A percentile compares a stretch with the other conserved stretches of the same genome.
These are phyloP conservation scores for Zeus faber DNA, from an alignment of 2,113 vertebrate species.

Conservation along the genomic window DNA sequence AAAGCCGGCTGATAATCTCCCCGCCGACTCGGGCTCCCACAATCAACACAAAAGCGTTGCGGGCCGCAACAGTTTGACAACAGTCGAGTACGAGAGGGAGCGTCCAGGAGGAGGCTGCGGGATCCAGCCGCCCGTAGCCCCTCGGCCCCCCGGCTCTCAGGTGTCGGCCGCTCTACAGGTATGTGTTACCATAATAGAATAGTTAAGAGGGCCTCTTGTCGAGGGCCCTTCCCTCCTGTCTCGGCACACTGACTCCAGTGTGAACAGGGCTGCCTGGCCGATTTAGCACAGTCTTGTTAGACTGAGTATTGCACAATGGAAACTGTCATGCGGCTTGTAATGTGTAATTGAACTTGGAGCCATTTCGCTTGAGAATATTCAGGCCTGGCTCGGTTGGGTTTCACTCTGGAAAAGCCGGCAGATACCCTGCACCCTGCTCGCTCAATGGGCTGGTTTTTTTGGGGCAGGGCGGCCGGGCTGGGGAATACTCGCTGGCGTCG, in stretches of 20 bases:
- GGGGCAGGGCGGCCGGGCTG: slow-evolving; percentile 10
- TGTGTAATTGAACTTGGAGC: slow-evolving; percentile 70
- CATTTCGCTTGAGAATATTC: slow-evolving; percentile 66
- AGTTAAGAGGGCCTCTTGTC: slow-evolving; percentile 75
- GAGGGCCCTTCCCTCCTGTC: slow-evolving; percentile 64
- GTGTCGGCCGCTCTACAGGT: slow-evolving; percentile 71
- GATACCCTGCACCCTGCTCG: slow-evolving; percentile 42
- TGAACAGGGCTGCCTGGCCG: slow-evolving; percentile 59
- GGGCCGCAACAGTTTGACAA: slow-evolving; percentile 69
- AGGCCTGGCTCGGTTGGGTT: slow-evolving; percentile 62
- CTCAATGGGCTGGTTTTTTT: slow-evolving; percentile 30
- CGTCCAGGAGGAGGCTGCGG: slow-evolving; percentile 33
- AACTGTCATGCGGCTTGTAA: slow-evolving; percentile 70
- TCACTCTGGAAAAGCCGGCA: slow-evolving; percentile 53
- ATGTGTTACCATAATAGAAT: slow-evolving; percentile 70
- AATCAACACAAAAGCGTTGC: slow-evolving; percentile 71
- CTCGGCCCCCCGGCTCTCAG: slow-evolving; percentile 61
- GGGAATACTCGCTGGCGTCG: slow-evolving; percentile 29
- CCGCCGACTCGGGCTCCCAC: slow-evolving; percentile 60
- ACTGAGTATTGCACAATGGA: slow-evolving; percentile 72
- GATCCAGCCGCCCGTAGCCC: slow-evolving; percentile 53
- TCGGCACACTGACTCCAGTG: slow-evolving; percentile 74
- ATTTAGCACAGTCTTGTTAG: slow-evolving; percentile 66
- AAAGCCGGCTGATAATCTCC: slow-evolving; percentile 62
- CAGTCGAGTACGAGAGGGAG: slow-evolving; percentile 61